Percentiles rank a stretch among this genome's conserved stretches.
These are phyloP conservation scores for Zaprionus obscuricornis DNA, from an alignment of 2,888 invertebrate genomes.

Conservation along the genomic window DNA sequence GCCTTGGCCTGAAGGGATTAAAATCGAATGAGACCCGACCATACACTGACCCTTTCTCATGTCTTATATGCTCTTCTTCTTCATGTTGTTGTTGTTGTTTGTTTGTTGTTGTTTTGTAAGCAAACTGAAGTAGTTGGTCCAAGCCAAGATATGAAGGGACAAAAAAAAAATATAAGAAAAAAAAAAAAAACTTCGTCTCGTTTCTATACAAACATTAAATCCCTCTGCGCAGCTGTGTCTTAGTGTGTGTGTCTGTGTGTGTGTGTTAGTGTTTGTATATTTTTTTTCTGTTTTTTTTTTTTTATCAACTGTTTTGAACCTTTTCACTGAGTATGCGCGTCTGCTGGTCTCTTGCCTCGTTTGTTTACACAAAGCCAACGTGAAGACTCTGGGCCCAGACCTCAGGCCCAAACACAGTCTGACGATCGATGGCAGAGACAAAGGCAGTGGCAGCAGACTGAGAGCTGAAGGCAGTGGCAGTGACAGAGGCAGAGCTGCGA, in stretches of 20 bases:
- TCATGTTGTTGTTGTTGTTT: slow-evolving; percentile 52
- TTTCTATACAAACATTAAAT: slow-evolving; percentile 75
- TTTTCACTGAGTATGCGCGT: slow-evolving; percentile 63
- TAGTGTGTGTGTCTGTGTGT: slow-evolving; percentile 29
- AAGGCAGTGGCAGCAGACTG: slow-evolving; percentile 29
- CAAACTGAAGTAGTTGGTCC: slow-evolving; percentile 69
- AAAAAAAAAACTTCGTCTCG: slow-evolving; percentile 29
- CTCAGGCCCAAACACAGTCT: slow-evolving; percentile 27
- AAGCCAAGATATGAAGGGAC: slow-evolving; percentile 54
- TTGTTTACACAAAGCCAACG: slow-evolving; percentile 63
- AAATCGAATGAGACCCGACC: slow-evolving; percentile 20
- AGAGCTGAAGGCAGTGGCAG: slow-evolving; percentile 10
- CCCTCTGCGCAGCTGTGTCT: slow-evolving; percentile 43
- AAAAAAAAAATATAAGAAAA: slow-evolving; percentile 32
- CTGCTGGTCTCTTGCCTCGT: slow-evolving; percentile 55
- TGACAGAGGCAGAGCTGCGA: slow-evolving; percentile 15
- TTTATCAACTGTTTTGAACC: slow-evolving; percentile 72
- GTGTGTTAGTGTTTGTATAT: slow-evolving; percentile 43
- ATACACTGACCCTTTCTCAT: slow-evolving; percentile 43
- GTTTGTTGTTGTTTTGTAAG: slow-evolving; percentile 64
- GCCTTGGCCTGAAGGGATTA: slow-evolving; percentile 69
- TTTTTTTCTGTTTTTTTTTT: slow-evolving; percentile 45
- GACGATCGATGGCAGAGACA: too few species aligned
- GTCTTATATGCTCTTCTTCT: slow-evolving; percentile 37
- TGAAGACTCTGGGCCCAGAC: slow-evolving; percentile 20